phyloP scores from a whole-genome alignment of 2,797 vertebrate genomes.

The Zenarchopterus dispar region DNA sequence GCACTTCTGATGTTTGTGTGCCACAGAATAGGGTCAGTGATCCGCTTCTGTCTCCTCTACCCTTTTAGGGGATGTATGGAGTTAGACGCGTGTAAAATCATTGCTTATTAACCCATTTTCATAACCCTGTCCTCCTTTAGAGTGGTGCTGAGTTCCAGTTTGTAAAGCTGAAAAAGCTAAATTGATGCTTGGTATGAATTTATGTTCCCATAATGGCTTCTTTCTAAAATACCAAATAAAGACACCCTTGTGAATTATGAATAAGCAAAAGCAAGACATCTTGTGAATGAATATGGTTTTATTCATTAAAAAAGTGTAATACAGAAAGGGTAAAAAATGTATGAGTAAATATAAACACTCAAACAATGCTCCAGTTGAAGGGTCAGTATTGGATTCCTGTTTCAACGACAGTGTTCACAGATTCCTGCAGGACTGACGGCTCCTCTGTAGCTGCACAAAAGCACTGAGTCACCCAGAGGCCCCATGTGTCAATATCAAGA shows the following conservation, averaged over 20 bases:
- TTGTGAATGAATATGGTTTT: too few species aligned
- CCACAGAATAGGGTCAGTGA: conserved; percentile 45
- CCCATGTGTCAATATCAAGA: conserved; percentile 44
- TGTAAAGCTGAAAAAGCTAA: too few species aligned
- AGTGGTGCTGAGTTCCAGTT: not conserved
- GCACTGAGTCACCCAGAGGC: conserved; percentile 59
- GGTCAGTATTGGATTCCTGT: not conserved
- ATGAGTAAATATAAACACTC: not conserved
- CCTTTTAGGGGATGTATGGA: conserved; percentile 9
- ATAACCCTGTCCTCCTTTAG: conserved; percentile 24
- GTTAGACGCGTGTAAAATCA: conserved; percentile 44
- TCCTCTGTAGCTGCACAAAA: conserved; percentile 44
- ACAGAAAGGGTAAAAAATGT: not conserved
- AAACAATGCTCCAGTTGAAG: not conserved
- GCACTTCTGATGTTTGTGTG: conserved; percentile 15
- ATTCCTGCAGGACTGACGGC: conserved; percentile 25
- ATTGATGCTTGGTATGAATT: too few species aligned
- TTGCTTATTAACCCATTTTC: conserved; percentile 46
- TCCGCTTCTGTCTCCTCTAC: conserved; percentile 36
- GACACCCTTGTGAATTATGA: too few species aligned
- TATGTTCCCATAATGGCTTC: too few species aligned
- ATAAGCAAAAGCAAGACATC: too few species aligned
- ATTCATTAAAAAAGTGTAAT: too few species aligned
- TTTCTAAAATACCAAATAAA: too few species aligned
- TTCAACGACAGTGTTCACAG: conserved; percentile 8